Conservation (phyloP, 2,888 invertebrate genomes). For the Drosophila putrida region DNA sequence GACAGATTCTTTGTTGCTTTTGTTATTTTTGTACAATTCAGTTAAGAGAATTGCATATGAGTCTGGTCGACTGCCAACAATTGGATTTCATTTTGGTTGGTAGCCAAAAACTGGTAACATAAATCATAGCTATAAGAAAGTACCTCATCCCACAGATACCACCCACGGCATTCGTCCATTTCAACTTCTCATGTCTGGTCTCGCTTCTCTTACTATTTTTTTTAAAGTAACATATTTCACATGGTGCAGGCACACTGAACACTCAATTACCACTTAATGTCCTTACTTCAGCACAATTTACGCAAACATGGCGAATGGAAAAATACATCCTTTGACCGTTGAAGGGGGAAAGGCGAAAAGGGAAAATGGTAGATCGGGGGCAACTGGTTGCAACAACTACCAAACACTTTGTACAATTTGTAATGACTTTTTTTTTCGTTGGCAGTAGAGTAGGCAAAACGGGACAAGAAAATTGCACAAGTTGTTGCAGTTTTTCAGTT, state of each 20-base stretch:
- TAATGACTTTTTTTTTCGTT: constrained; percentile 54
- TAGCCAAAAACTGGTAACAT: constrained; percentile 38
- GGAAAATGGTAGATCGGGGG: not conserved
- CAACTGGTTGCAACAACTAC: constrained; percentile 23
- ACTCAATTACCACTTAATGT: constrained; percentile 78
- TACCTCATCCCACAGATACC: constrained; percentile 1
- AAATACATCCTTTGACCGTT: constrained; percentile 12
- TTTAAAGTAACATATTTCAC: constrained; percentile 53
- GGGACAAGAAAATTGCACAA: constrained; percentile 56
- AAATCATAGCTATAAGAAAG: constrained; percentile 62
- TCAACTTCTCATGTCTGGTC: constrained; percentile 38
- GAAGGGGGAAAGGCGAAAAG: not conserved
- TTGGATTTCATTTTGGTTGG: constrained; percentile 39
- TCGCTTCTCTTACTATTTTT: not conserved
- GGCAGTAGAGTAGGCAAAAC: constrained; percentile 8
- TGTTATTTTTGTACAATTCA: not conserved
- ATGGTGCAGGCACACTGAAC: constrained; percentile 44
- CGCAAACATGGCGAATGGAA: constrained; percentile 59
- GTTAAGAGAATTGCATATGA: constrained; percentile 6
- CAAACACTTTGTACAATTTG: constrained; percentile 58
- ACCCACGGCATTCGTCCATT: constrained; percentile 2
- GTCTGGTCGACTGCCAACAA: constrained; percentile 16
- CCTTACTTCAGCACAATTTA: constrained; percentile 77
- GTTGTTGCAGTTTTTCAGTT: constrained; percentile 49
- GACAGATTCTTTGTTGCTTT: not conserved